Evolutionary conservation across 92 coral and sea anemone species (phyloP), one percentile per base, ranked within the genome.

Genomic region (Porites cylindrica): DNA sequence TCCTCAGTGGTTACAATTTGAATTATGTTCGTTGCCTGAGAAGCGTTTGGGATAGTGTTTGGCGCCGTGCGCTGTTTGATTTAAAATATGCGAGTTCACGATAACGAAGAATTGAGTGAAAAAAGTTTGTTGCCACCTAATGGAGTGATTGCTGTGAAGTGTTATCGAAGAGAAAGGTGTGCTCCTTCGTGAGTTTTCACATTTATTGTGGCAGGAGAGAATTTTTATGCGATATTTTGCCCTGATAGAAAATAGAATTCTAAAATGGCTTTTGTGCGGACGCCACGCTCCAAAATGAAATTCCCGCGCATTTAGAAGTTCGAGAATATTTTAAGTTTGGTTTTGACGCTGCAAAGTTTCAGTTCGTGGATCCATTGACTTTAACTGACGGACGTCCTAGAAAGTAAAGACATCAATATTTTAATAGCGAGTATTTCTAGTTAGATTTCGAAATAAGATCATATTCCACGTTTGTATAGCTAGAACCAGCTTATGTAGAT

Each of bases 261-360:
- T 54, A 8, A 82, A 32, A 73, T 16, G 80, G 18, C 72, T 17
- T 26, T 23, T 47, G 24, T 26, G 66, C 73, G 23, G 80, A 59
- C 54, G 51, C 87, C 87, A 83, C 74, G 74, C 80, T 67, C 13
- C 20, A 71, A 83, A 73, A 59, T 66, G 84, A 83, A 83, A 83
- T 83, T 83, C 87, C 87, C 87, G 87, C 87, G 87, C 87, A 83
- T 83, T 83, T 73, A 24, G 79, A 73, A 26, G 18, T 63, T 73
- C 54, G 72, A 62, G 69, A 76, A 77, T 83, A 83, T 83, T 83
- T 74, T 74, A 73, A 65, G 80, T 62, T 64, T 51, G 73, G 20
- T 63, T 73, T 43, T 72, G 56, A 16, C 51, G 24, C 20, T 9
- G 63, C 47, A 38, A 38, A 38, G 47, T 38, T 38, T 38, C 47